Conservation (phyloP, 2,888 invertebrate genomes). For the Dusona sp. region DNA sequence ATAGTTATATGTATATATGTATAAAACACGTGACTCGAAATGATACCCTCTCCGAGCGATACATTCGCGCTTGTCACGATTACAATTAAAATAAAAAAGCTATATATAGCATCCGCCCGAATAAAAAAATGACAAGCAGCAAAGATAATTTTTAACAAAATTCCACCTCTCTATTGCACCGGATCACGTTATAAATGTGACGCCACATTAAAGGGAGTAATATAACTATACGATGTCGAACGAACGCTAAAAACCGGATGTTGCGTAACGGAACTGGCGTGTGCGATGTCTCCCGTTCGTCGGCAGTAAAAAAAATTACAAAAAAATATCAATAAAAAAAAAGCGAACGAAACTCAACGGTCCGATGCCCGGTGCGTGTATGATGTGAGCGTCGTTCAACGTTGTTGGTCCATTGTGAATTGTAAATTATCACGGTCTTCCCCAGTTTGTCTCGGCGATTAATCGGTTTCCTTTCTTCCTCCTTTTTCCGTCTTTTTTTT, state of each 20-base stretch:
- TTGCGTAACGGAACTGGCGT: conserved; percentile 56
- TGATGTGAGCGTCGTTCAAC: conserved; percentile 19
- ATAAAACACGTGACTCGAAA: conserved; percentile 9
- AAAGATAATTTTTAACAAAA: conserved; percentile 19
- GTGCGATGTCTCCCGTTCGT: conserved; percentile 34
- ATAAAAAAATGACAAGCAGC: conserved; percentile 12
- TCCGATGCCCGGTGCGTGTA: neutral
- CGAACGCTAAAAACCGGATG: conserved; percentile 61
- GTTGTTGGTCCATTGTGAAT: conserved; percentile 39
- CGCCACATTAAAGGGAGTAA: neutral
- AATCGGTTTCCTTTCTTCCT: conserved; percentile 35
- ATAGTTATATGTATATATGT: neutral
- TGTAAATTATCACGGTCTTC: conserved; percentile 23
- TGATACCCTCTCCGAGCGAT: neutral
- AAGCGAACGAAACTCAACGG: neutral
- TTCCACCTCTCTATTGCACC: neutral
- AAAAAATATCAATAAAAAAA: conserved; percentile 29
- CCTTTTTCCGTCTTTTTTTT: conserved; percentile 14
- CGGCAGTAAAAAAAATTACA: conserved; percentile 32
- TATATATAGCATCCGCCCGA: neutral
- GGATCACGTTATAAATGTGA: neutral
- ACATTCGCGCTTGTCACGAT: conserved; percentile 14
- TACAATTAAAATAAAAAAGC: conserved; percentile 3
- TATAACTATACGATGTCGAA: conserved; percentile 4
- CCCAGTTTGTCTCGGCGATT: neutral